phyloP scores from a whole-genome alignment of 1,140 invertebrate species.

The Teleogryllus occipitalis region DNA sequence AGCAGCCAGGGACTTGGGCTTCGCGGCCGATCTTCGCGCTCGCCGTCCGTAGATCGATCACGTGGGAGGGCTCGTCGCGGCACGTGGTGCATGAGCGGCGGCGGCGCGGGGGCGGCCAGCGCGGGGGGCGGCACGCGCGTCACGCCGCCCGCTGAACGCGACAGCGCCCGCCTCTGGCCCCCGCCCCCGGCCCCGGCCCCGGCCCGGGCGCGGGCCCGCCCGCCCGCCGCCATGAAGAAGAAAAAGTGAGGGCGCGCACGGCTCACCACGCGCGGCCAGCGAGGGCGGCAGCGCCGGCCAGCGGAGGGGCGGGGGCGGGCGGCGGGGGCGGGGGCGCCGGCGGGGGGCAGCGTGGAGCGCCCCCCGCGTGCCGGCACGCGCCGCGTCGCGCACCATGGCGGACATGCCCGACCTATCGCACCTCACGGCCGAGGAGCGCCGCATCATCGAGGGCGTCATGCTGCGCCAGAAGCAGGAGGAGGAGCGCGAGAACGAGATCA shows the following conservation, averaged over 20 bases:
- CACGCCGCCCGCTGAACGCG: background rate
- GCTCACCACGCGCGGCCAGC: background rate
- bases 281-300: too few species aligned
- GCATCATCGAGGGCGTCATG: conserved; percentile 95
- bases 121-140: background rate
- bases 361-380: too few species aligned
- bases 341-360: too few species aligned
- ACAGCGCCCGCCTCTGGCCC: background rate
- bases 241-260: background rate
- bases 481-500: conserved; percentile 86
- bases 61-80: background rate
- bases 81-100: background rate
- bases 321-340: too few species aligned
- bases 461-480: conserved; percentile 94
- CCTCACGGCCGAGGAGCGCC: conserved; percentile 92
- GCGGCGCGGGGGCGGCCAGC: too few species aligned
- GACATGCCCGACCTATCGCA: conserved; percentile 91
- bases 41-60: background rate
- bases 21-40: background rate
- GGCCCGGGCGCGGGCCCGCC: too few species aligned
- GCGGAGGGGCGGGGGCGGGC: too few species aligned
- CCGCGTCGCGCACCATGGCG: conserved; percentile 13
- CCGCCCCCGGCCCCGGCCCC: too few species aligned
- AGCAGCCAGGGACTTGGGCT: background rate
- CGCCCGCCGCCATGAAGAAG: background rate